These are phyloP conservation scores for Hemitrygon akajei DNA, from an alignment of 2,797 vertebrate genomes.

Conservation along the genomic window DNA sequence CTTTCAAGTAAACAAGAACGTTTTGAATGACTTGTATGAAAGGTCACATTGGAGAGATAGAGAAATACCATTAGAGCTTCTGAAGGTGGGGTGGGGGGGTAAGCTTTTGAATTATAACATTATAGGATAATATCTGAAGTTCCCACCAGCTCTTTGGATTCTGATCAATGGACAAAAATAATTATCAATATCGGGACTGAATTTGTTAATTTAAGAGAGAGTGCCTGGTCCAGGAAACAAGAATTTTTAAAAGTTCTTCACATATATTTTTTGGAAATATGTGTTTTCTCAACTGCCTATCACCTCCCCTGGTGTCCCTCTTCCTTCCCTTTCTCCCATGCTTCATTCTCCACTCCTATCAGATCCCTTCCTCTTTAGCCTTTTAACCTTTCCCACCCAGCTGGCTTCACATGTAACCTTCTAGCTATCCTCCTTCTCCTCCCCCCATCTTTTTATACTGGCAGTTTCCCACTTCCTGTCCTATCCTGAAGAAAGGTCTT, in stretches of 20 bases:
- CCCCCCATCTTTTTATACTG: no score
- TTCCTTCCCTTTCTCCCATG: no score
- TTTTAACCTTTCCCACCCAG: no score
- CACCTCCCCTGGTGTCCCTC: no score
- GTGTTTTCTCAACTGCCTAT: no score
- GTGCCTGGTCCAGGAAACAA: neutral
- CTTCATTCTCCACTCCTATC: no score
- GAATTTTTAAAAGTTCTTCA: neutral
- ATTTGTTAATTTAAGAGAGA: neutral
- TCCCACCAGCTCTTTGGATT: neutral
- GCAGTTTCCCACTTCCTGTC: no score
- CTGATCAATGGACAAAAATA: neutral
- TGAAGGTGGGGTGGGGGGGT: no score
- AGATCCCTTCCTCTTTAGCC: no score
- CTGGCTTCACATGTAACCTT: no score
- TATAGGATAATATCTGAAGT: neutral
- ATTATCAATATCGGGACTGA: neutral
- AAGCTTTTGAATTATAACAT: neutral
- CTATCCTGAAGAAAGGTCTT: no score
- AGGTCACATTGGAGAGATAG: neutral
- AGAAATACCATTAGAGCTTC: neutral
- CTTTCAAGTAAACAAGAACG: constrained; percentile 21
- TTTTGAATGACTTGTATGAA: neutral
- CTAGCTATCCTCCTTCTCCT: no score
- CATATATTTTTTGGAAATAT: neutral